These are phyloP conservation scores for Spea bombifrons DNA, from an alignment of 2,113 vertebrate species.

Conservation along the genomic window DNA sequence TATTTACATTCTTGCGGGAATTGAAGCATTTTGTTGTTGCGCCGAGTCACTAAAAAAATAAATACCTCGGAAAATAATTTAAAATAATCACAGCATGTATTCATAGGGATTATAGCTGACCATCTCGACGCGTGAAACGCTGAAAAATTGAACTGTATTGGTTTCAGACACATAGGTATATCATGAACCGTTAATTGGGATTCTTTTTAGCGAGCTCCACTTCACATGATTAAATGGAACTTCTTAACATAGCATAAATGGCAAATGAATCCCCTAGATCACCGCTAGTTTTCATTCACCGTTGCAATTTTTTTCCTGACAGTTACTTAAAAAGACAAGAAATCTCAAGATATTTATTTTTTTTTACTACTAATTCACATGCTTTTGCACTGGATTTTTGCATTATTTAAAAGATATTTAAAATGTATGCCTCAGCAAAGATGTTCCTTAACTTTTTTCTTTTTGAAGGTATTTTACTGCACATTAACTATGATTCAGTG, in stretches of 20 bases:
- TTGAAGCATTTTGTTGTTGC: constrained; percentile 11
- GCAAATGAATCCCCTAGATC: constrained; percentile 53
- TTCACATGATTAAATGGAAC: constrained; percentile 67
- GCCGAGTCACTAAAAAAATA: constrained; percentile 24
- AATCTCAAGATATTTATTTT: constrained; percentile 61
- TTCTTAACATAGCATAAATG: constrained; percentile 55
- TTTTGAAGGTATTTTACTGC: constrained; percentile 51
- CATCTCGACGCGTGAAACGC: not conserved
- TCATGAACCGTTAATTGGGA: constrained; percentile 59
- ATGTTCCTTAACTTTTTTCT: constrained; percentile 47
- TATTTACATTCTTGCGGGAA: constrained; percentile 21
- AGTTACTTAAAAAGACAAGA: constrained; percentile 61
- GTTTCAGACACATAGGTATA: constrained; percentile 48
- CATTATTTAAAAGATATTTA: constrained; percentile 58
- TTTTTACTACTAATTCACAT: constrained; percentile 51
- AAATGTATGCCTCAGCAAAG: constrained; percentile 48
- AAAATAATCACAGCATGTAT: not conserved
- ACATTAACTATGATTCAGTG: constrained; percentile 49
- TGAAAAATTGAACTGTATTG: constrained; percentile 24
- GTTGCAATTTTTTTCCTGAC: constrained; percentile 52
- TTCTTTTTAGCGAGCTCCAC: constrained; percentile 52
- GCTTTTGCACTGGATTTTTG: constrained; percentile 50
- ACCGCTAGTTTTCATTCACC: constrained; percentile 51
- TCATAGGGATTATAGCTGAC: constrained; percentile 1
- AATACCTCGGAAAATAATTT: constrained; percentile 23